These are phyloP conservation scores for Venturia canescens DNA, from an alignment of 1,140 invertebrate genomes.

Conservation along the genomic window DNA sequence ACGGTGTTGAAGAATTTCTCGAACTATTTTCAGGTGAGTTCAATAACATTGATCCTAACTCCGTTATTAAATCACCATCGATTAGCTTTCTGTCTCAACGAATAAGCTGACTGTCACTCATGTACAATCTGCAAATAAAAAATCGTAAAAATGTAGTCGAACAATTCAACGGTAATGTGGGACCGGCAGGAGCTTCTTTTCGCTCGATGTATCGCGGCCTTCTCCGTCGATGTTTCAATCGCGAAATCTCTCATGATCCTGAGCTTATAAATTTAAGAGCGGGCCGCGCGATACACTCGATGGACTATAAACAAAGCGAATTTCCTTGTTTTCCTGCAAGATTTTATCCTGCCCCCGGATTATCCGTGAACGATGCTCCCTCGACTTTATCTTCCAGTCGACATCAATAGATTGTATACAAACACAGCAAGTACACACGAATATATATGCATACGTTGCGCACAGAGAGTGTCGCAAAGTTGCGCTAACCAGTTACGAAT, in stretches of 20 bases:
- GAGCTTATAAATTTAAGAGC: background rate
- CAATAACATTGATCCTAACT: background rate
- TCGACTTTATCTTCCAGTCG: background rate
- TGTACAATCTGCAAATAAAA: background rate
- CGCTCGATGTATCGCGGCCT: no score
- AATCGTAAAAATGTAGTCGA: no score
- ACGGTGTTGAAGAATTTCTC: constrained; percentile 95
- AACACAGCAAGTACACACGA: background rate
- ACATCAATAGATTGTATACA: background rate
- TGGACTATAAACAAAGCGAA: constrained; percentile 16
- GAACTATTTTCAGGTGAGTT: constrained; percentile 93
- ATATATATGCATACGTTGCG: no score
- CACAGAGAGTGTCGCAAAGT: no score
- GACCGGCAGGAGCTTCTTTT: no score
- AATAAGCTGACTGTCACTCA: no score
- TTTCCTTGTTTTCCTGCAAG: constrained; percentile 22
- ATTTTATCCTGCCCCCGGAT: constrained; percentile 14
- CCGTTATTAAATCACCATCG: no score
- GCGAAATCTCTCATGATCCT: background rate
- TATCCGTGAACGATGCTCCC: constrained; percentile 20
- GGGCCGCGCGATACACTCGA: background rate
- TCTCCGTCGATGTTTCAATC: background rate
- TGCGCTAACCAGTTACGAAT: no score
- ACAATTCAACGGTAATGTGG: no score
- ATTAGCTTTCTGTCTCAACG: no score